Base-by-base conservation (phyloP, 1,140 invertebrate genomes). In the Stegodyphus mimosarum region DNA sequence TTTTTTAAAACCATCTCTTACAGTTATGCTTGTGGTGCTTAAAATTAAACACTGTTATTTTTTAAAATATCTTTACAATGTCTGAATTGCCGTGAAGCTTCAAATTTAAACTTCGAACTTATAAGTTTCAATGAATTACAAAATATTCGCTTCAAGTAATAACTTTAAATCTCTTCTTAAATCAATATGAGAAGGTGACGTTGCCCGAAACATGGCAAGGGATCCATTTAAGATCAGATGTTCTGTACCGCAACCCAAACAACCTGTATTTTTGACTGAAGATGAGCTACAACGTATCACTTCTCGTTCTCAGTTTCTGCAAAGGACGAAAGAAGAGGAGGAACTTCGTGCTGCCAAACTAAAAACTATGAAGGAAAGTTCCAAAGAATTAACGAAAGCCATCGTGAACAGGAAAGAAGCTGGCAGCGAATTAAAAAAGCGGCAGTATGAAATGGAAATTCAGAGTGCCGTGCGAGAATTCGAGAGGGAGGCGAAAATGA, bases 151-250 rank as follows among this genome's bases (percentile, higher is more conserved):
- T 33, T 1, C 33, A 33, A 33, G 1, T 3, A 33, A 33, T 33
- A 33, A 33, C 3, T 33, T 33, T 33, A 33, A 33, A 33, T 33
- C 33, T 33, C 33, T 33, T 3, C 33, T 33, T 33, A 33, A 33
- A 33, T 33, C 33, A 33, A 33, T 33, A 33, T 33, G 33, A 33
- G 33, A 33, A 33, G 33, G 1, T 33, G 33, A 33, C 33, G 33
- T 33, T 33, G 33, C 33, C 33, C 33, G 55, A 60, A 60, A 60
- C 55, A 51, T 66, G 18, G 15, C 13, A 48, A n/a, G 60, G n/a
- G 77, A 81, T 52, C 60, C 80, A 15, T 74, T 74, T 50, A 83
- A 83, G 13, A n/a, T 17, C 18, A 73, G 60, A 52, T 48, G 17
- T 51, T 13, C 70, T 11, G 2, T 9, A 7, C 7, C 51, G 3